Percentiles rank a stretch among this genome's conserved stretches.
Evolutionary conservation across 2,797 vertebrate species (phyloP).

Genomic region (Miichthys miiuy): DNA sequence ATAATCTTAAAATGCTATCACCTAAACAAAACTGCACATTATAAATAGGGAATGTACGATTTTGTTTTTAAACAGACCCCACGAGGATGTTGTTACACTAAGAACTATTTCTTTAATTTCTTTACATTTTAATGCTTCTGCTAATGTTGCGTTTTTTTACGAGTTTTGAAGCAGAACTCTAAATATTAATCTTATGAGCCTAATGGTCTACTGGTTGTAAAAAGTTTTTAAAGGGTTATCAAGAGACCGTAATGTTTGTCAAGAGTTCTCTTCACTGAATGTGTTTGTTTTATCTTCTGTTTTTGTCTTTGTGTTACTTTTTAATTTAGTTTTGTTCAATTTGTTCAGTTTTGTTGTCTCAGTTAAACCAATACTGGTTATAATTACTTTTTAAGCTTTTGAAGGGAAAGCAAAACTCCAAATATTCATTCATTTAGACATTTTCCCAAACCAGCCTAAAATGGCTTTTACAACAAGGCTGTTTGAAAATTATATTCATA

Average conservation of each 20-base stretch:
- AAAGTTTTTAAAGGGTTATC: background rate
- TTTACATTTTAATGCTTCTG: too few relatives aligned
- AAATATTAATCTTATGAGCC: background rate
- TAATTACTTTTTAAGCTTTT: background rate
- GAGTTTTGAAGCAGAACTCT: background rate
- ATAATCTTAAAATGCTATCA: too few relatives aligned
- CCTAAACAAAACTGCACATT: too few relatives aligned
- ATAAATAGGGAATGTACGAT: too few relatives aligned
- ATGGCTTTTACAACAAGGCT: conserved; percentile 9
- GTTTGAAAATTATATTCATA: conserved; percentile 30
- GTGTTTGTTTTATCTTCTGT: background rate
- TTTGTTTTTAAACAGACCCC: too few relatives aligned
- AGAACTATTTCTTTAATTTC: too few relatives aligned
- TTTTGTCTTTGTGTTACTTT: background rate
- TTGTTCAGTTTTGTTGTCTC: background rate
- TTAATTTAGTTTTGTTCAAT: background rate
- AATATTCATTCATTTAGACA: background rate
- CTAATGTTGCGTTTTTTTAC: too few relatives aligned
- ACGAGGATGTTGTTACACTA: too few relatives aligned
- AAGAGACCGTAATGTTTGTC: background rate
- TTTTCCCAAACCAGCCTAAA: conserved; percentile 2
- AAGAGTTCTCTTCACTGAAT: background rate
- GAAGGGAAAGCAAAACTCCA: conserved; percentile 2
- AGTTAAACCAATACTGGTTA: background rate
- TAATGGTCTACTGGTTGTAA: too few relatives aligned